A percentile compares a stretch with the other conserved stretches of the same genome.
Conservation (phyloP, 2,888 invertebrate genomes). For the Chalcis sispes region DNA sequence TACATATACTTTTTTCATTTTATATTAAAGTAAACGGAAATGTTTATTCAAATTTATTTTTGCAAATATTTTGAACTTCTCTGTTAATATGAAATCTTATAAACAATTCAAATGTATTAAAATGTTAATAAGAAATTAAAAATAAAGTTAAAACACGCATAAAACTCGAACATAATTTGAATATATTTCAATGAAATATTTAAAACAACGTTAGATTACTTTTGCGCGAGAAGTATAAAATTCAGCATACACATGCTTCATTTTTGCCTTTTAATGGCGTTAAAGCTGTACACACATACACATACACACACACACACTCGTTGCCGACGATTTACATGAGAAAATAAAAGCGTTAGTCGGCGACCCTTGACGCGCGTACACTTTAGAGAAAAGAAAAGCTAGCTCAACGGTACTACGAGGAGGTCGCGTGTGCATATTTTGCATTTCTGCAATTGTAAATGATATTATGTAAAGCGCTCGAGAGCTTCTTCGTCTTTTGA, state of each 20-base stretch:
- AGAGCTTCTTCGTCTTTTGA: too few species aligned
- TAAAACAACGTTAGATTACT: neutral
- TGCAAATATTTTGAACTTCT: too few species aligned
- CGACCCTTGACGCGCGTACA: constrained; percentile 59
- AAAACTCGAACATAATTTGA: too few species aligned
- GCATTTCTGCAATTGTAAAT: constrained; percentile 72
- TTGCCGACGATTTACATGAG: constrained; percentile 67
- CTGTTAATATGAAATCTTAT: too few species aligned
- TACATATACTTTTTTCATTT: too few species aligned
- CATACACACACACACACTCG: neutral
- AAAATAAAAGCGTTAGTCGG: constrained; percentile 71
- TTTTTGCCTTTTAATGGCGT: neutral
- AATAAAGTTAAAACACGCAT: too few species aligned
- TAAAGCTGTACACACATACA: too few species aligned
- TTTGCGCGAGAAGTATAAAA: neutral
- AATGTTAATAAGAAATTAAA: too few species aligned
- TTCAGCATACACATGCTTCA: neutral
- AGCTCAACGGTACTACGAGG: constrained; percentile 63
- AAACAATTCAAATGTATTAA: too few species aligned
- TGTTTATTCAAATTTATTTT: too few species aligned
- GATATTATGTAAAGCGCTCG: constrained; percentile 71
- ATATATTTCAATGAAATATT: too few species aligned
- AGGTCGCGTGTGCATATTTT: constrained; percentile 64
- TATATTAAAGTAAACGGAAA: too few species aligned
- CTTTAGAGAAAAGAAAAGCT: constrained; percentile 67